Evolutionary conservation across 2,797 vertebrate genomes (phyloP), one percentile per base, ranked within the genome.

Genomic region (Adelosebastes latens): DNA sequence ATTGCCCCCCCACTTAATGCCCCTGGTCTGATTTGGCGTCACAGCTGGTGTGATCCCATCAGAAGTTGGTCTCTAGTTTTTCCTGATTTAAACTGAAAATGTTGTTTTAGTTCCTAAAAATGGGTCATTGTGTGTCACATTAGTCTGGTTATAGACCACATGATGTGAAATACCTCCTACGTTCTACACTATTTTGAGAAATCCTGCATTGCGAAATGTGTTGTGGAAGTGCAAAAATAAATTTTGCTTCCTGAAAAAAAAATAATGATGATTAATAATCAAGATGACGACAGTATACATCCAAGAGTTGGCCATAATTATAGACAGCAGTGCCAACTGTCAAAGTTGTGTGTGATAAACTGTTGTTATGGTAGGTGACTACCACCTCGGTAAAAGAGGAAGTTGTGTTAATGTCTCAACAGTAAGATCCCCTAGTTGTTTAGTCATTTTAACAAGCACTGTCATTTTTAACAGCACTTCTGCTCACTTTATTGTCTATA

Each of bases 371-470:
- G 25, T 24, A 27, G 56, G 27, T 59, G 32, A 62, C n/a, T 68
- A 32, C 27, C 8, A 61, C 46, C 63, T 76, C n/a, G 1, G 49
- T 56, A 36, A 83, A 87, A 81, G 63, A 87, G 87, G 81, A 90
- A 92, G 79, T 71, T 76, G 2, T 16, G 20, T 63, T 22, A 7
- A 36, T 31, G 20, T 13, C 62, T 72, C 6, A 2, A 64, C 32
- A 46, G 22, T 36, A 27, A 72, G 55, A 31, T 75, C 16, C 13
- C n/a, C 7, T 3, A 18, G 32, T n/a, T 24, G 52, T 25, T 59
- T 5, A 46, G 22, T 63, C 9, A 60, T 34, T 65, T 27, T 53
- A 25, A 73, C 61, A 58, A 64, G 27, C 16, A 22, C 9, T 16
- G 4, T 53, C 24, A 52, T 65, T 80, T 75, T 77, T 10, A 75